phyloP scores from a whole-genome alignment of 2,113 vertebrate genomes.

The Sander lucioperca region DNA sequence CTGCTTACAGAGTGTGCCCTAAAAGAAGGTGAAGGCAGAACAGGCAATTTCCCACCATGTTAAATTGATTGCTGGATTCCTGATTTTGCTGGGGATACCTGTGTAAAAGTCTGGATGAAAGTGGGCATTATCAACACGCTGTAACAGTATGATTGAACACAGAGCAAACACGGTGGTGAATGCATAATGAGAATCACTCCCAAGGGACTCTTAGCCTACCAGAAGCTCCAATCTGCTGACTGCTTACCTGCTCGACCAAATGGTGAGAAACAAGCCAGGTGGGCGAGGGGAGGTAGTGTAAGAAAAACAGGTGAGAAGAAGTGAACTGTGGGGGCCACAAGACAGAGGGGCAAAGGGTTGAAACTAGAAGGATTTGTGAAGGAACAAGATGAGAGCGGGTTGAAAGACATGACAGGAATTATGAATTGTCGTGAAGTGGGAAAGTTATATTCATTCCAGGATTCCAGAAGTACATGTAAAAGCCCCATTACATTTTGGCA shows the following conservation, averaged over 20 bases:
- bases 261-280: slow-evolving; percentile 4
- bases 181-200: slow-evolving; percentile 34
- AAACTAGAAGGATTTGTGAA: not conserved
- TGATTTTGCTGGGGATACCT: not conserved
- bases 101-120: not conserved
- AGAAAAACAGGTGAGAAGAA: not conserved
- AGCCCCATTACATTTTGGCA: not conserved
- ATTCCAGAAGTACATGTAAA: not conserved
- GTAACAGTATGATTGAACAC: slow-evolving; percentile 16
- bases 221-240: slow-evolving; percentile 20
- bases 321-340: not conserved
- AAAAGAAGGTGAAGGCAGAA: not conserved
- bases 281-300: not conserved
- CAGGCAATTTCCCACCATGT: not conserved
- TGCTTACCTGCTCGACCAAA: slow-evolving; percentile 17
- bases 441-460: not conserved
- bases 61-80: slow-evolving; percentile 6
- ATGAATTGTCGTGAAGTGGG: not conserved
- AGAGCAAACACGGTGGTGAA: slow-evolving; percentile 14
- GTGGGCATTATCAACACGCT: not conserved
- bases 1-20: not conserved
- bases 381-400: not conserved
- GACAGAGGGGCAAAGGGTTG: not conserved
- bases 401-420: not conserved
- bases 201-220: slow-evolving; percentile 12